Percentiles rank a stretch among this genome's conserved stretches.
These are phyloP conservation scores for Leucophenga montana DNA, from an alignment of 2,888 invertebrate genomes.

Conservation along the genomic window DNA sequence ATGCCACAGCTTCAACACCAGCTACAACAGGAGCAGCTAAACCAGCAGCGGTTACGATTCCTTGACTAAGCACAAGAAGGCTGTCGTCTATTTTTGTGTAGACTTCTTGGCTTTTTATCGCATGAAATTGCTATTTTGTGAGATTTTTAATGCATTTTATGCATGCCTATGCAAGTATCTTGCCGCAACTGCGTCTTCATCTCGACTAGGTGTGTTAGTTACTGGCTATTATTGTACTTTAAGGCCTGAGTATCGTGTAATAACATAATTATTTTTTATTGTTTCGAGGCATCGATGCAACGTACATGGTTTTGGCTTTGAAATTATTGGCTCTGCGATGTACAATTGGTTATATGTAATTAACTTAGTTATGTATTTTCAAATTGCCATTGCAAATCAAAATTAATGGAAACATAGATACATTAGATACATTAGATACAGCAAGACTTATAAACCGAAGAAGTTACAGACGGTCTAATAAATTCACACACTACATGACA, in stretches of 20 bases:
- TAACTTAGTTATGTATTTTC: slow-evolving; percentile 1
- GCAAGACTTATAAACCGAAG: background rate
- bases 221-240: slow-evolving; percentile 23
- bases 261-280: slow-evolving; percentile 28
- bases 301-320: background rate
- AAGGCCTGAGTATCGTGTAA: slow-evolving; percentile 18
- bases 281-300: slow-evolving; percentile 2
- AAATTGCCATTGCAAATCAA: background rate
- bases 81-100: background rate
- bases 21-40: slow-evolving; percentile 2
- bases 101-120: slow-evolving; percentile 25
- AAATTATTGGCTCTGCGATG: slow-evolving; percentile 2
- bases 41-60: background rate
- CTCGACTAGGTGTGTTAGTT: slow-evolving; percentile 23
- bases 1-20: slow-evolving; percentile 15
- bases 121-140: slow-evolving; percentile 25
- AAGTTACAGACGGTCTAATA: background rate
- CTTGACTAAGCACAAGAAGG: too few species aligned
- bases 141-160: slow-evolving; percentile 19
- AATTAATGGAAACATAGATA: too few species aligned
- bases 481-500: slow-evolving; percentile 8
- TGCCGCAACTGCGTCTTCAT: background rate
- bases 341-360: background rate
- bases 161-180: background rate
- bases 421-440: too few species aligned